Percentiles rank a stretch among this genome's conserved stretches.
phyloP scores from a whole-genome alignment of 2,113 vertebrate species.

The Phoxinus phoxinus region DNA sequence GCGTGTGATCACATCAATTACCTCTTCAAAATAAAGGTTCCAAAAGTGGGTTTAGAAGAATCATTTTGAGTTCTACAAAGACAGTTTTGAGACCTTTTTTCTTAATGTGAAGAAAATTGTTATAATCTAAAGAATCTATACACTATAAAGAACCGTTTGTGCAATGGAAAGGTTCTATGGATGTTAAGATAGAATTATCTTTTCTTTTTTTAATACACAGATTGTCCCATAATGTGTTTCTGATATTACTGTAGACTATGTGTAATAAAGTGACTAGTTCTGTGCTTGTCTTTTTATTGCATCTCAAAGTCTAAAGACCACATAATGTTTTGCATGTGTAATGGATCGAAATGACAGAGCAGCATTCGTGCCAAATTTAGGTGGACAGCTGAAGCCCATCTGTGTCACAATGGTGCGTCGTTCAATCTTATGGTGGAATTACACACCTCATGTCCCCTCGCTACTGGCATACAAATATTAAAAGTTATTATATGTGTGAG shows the following conservation, averaged over 20 bases:
- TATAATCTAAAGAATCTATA: no score
- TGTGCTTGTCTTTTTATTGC: not conserved
- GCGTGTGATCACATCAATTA: not conserved
- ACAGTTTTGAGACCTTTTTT: no score
- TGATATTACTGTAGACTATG: not conserved
- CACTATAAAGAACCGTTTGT: no score
- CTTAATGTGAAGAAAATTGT: no score
- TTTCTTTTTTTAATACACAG: no score
- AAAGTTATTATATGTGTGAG: not conserved
- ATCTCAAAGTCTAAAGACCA: constrained; percentile 1
- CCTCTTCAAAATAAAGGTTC: no score
- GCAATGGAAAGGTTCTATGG: no score
- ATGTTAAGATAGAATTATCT: no score
- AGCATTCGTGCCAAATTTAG: not conserved
- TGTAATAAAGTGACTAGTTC: not conserved
- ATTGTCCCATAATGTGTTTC: not conserved
- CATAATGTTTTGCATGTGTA: not conserved
- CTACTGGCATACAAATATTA: not conserved
- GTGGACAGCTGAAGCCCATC: constrained; percentile 9
- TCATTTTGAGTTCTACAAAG: no score
- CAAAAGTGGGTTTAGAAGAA: no score
- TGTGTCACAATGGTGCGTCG: constrained; percentile 14
- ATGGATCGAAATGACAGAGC: not conserved
- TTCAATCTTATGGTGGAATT: constrained; percentile 13
- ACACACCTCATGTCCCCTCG: not conserved